Conservation (phyloP, 2,888 invertebrate genomes). For the Cryptophagus acutangulus region DNA sequence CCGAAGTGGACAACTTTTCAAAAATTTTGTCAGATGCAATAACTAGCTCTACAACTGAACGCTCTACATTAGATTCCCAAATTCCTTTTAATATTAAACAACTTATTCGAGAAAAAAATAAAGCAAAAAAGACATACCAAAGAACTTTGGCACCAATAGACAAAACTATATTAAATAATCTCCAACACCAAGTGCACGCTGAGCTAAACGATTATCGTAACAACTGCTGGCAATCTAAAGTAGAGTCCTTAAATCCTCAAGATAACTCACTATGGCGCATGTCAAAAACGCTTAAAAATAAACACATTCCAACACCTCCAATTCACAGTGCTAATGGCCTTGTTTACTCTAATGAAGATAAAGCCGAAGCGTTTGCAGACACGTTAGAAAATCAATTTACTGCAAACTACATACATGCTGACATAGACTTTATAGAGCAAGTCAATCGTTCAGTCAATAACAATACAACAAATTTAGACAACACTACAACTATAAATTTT, state of each 20-base stretch:
- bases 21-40: constrained; percentile 4
- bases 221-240: constrained; percentile 6
- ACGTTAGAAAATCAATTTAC: constrained; percentile 4
- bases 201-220: constrained; percentile 10
- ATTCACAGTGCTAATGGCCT: background rate
- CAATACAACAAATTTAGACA: too few species aligned
- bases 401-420: background rate
- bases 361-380: constrained; percentile 7
- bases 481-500: background rate
- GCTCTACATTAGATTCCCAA: background rate
- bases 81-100: constrained; percentile 7
- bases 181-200: constrained; percentile 1
- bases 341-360: constrained; percentile 7
- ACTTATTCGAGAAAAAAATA: constrained; percentile 10
- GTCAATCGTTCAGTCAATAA: background rate
- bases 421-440: background rate
- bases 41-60: constrained; percentile 1
- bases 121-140: constrained; percentile 8
- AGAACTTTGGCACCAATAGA: background rate
- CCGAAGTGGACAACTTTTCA: constrained; percentile 11
- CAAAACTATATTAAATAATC: background rate
- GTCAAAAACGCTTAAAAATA: constrained; percentile 13
- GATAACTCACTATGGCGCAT: constrained; percentile 16
- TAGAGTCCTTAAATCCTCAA: constrained; percentile 5
- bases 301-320: constrained; percentile 5